These are phyloP conservation scores for Palloptera scutellata DNA, from an alignment of 2,888 invertebrate species.

Conservation along the genomic window DNA sequence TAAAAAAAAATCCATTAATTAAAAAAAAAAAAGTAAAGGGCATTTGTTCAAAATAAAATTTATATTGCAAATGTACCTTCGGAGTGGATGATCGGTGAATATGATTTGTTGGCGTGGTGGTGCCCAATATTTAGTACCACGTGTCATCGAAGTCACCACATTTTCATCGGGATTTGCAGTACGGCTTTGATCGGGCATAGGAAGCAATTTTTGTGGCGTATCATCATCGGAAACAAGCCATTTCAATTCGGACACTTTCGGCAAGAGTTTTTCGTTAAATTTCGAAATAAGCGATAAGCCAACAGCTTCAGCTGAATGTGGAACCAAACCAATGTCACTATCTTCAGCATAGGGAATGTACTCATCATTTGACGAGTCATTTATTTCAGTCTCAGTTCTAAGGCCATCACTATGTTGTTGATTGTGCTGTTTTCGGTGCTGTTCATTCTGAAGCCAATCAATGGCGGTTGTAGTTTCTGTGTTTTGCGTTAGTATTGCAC, in stretches of 20 bases:
- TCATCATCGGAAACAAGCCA: slow-evolving; percentile 83
- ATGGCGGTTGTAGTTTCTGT: slow-evolving; percentile 27
- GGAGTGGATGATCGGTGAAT: slow-evolving; percentile 76
- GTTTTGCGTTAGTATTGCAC: slow-evolving; percentile 14
- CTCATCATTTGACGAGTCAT: slow-evolving; percentile 32
- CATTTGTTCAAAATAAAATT: not conserved
- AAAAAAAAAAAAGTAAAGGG: too few species aligned
- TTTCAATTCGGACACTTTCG: slow-evolving; percentile 78
- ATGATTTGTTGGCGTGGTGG: slow-evolving; percentile 85
- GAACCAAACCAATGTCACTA: slow-evolving; percentile 60
- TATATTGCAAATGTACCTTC: slow-evolving; percentile 66
- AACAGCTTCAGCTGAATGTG: slow-evolving; percentile 79
- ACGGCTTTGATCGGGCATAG: slow-evolving; percentile 74
- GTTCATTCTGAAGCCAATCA: slow-evolving; percentile 32
- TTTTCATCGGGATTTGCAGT: slow-evolving; percentile 72
- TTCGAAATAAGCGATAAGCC: slow-evolving; percentile 79
- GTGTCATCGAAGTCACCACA: slow-evolving; percentile 65
- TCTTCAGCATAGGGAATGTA: slow-evolving; percentile 55
- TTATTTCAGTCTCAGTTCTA: slow-evolving; percentile 17
- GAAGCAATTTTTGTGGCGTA: slow-evolving; percentile 79
- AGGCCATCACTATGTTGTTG: slow-evolving; percentile 5
- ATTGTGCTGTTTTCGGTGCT: too few species aligned
- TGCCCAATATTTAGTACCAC: slow-evolving; percentile 85
- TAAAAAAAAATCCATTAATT: slow-evolving; percentile 8
- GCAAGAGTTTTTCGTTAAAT: slow-evolving; percentile 79